phyloP scores from a whole-genome alignment of 2,888 invertebrate species.

The Nomada ruficornis region DNA sequence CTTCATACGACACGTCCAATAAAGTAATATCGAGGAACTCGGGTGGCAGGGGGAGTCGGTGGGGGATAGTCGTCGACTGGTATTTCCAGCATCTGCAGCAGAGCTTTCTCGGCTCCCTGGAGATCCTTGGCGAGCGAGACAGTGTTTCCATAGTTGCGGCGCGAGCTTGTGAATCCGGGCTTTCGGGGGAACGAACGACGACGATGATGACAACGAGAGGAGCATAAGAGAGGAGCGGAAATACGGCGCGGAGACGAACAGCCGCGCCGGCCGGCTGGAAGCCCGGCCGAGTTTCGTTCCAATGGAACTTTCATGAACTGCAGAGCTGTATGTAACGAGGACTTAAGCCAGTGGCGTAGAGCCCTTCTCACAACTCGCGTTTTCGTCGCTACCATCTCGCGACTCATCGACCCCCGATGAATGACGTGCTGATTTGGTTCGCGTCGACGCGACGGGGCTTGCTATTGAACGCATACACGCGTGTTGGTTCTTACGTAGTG shows the following conservation, averaged over 20 bases:
- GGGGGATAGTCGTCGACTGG: slow-evolving; percentile 19
- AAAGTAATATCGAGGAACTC: slow-evolving; percentile 43
- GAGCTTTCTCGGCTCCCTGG: slow-evolving; percentile 32
- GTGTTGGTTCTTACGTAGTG: too few relatives aligned
- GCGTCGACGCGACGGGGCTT: not conserved
- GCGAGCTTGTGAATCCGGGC: slow-evolving; percentile 59
- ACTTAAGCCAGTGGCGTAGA: slow-evolving; percentile 66
- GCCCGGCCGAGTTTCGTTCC: slow-evolving; percentile 62
- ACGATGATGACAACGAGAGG: slow-evolving; percentile 56
- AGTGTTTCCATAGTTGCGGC: slow-evolving; percentile 64
- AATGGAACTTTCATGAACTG: slow-evolving; percentile 74
- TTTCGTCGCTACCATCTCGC: not conserved
- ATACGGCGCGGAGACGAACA: slow-evolving; percentile 54
- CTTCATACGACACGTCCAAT: slow-evolving; percentile 68
- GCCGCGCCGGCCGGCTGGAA: slow-evolving; percentile 44
- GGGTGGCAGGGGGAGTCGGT: not conserved
- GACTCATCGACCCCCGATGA: slow-evolving; percentile 8
- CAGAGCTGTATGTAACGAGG: slow-evolving; percentile 61
- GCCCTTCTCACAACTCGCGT: not conserved
- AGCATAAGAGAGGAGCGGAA: slow-evolving; percentile 52
- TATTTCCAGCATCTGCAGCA: slow-evolving; percentile 54
- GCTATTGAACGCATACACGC: not conserved
- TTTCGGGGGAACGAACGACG: slow-evolving; percentile 36
- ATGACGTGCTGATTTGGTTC: not conserved
- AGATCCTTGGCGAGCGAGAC: slow-evolving; percentile 54